Conservation (phyloP, 2,888 invertebrate species). For the Leptarthrus brevirostris region DNA sequence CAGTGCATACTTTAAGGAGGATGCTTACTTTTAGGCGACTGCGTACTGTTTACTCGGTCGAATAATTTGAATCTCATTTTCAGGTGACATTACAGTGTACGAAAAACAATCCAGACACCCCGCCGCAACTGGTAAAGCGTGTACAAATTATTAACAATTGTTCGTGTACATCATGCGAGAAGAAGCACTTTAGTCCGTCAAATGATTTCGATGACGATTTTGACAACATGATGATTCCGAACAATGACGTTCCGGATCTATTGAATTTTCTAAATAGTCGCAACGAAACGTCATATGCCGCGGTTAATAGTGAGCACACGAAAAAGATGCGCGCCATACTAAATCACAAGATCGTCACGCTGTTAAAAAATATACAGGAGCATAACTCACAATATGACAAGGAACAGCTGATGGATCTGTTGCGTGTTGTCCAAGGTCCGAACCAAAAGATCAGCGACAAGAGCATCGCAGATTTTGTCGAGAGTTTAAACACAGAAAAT, state of each 20-base stretch:
- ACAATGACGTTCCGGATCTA: conserved; percentile 65
- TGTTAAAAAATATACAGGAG: conserved; percentile 56
- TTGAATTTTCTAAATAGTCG: conserved; percentile 59
- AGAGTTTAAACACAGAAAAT: conserved; percentile 61
- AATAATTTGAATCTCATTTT: no score
- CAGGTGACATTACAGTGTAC: conserved; percentile 73
- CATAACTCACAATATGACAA: conserved; percentile 62
- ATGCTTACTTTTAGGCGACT: no score
- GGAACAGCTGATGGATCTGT: conserved; percentile 59
- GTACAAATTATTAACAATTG: conserved; percentile 77
- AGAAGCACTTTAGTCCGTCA: conserved; percentile 62
- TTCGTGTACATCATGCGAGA: conserved; percentile 73
- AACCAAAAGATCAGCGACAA: conserved; percentile 60
- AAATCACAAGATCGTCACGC: conserved; percentile 55
- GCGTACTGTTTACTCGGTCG: no score
- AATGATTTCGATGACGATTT: conserved; percentile 59
- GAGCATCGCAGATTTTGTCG: conserved; percentile 63
- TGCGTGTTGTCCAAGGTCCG: conserved; percentile 60
- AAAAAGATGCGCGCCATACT: conserved; percentile 58
- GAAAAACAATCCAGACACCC: conserved; percentile 68
- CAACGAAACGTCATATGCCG: conserved; percentile 53
- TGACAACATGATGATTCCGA: conserved; percentile 49
- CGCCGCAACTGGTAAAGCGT: conserved; percentile 70
- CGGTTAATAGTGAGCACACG: conserved; percentile 41
- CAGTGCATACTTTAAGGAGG: no score